Evolutionary conservation across 2,797 vertebrate species (phyloP).

Genomic region (Ctenosaura bakeri): DNA sequence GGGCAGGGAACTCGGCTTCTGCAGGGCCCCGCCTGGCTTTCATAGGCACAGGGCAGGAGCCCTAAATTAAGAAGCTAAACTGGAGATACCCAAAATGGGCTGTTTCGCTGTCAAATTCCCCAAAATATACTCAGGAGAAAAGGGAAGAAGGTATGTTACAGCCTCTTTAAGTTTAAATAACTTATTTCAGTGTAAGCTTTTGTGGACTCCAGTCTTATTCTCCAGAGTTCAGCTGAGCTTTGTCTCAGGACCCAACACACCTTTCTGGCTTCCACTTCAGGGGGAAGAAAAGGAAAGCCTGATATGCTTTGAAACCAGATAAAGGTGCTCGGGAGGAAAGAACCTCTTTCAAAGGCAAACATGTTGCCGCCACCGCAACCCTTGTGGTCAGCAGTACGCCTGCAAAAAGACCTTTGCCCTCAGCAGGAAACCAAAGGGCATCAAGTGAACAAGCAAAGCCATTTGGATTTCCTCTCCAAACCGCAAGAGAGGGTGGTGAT

Average conservation of each 20-base stretch:
- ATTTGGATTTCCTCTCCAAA: neutral
- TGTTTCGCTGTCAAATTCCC: neutral
- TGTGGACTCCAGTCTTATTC: too few species aligned
- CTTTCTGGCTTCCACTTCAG: neutral
- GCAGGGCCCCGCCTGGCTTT: too few species aligned
- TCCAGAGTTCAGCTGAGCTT: too few species aligned
- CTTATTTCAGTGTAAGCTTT: neutral
- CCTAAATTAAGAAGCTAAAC: neutral
- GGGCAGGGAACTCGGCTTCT: neutral
- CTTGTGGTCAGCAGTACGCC: too few species aligned
- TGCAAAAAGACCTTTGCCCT: neutral
- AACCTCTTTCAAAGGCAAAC: neutral
- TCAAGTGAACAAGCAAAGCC: neutral
- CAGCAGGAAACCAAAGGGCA: neutral
- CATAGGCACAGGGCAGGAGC: neutral
- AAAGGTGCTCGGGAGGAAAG: neutral
- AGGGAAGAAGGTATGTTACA: neutral
- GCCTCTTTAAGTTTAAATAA: neutral
- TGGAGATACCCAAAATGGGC: neutral
- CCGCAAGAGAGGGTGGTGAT: too few species aligned
- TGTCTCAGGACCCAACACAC: neutral
- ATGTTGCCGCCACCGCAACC: neutral
- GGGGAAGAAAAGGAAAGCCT: too few species aligned
- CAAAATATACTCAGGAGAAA: neutral
- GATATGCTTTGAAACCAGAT: too few species aligned